These are phyloP conservation scores for Chalcis sispes DNA, from an alignment of 2,888 invertebrate genomes.

Conservation along the genomic window DNA sequence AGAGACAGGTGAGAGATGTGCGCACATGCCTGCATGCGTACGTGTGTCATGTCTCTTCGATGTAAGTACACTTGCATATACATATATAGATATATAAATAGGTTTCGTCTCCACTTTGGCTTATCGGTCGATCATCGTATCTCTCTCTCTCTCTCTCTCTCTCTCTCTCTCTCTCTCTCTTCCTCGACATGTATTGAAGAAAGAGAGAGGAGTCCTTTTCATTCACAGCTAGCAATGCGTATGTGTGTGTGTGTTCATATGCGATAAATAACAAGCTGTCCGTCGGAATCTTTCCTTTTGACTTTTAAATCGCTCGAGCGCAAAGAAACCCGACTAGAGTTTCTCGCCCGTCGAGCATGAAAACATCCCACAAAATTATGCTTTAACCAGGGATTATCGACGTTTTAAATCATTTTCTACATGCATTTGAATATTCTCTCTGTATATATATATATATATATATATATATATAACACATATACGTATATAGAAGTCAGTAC, in stretches of 20 bases:
- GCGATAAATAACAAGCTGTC: constrained; percentile 48
- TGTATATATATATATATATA: too few relatives aligned
- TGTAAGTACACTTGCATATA: constrained; percentile 64
- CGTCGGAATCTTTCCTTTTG: constrained; percentile 35
- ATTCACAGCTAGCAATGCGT: not conserved
- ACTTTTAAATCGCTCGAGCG: constrained; percentile 43
- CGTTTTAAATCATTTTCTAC: constrained; percentile 31
- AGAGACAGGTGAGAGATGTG: constrained; percentile 70
- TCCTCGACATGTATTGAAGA: not conserved
- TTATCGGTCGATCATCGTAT: constrained; percentile 26
- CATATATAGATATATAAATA: too few relatives aligned
- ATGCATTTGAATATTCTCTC: constrained; percentile 7
- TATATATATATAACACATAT: too few relatives aligned
- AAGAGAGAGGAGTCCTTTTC: too few relatives aligned
- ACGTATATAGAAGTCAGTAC: not conserved
- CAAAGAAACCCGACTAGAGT: constrained; percentile 43
- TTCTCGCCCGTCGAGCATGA: constrained; percentile 43
- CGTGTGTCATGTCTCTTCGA: constrained; percentile 69
- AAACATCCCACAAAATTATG: constrained; percentile 44
- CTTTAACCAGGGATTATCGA: constrained; percentile 32
- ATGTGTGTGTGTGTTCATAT: not conserved
- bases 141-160: constrained; percentile 4
- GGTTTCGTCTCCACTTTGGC: constrained; percentile 53
- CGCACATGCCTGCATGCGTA: not conserved
- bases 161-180: not conserved